These are phyloP conservation scores for Salvelinus sp. DNA, from an alignment of 2,113 vertebrate species.

Conservation along the genomic window DNA sequence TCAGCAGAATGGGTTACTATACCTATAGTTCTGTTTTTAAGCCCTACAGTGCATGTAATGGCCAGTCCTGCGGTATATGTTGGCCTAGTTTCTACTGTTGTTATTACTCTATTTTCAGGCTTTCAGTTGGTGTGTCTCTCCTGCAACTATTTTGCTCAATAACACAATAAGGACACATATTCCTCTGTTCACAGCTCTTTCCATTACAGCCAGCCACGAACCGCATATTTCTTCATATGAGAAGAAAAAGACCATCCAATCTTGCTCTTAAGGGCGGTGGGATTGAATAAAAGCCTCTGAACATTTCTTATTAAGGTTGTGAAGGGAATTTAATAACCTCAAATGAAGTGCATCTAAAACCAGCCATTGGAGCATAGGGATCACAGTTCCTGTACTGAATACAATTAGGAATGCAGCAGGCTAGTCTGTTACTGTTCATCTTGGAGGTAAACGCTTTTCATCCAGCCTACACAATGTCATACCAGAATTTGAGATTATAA, in stretches of 20 bases:
- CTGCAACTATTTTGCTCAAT: no score
- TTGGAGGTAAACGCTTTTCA: constrained; percentile 37
- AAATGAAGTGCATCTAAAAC: constrained; percentile 58
- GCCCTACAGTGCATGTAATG: background rate
- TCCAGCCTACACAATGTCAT: constrained; percentile 37
- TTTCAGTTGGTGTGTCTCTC: no score
- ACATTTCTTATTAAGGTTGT: constrained; percentile 59
- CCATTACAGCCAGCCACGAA: constrained; percentile 4
- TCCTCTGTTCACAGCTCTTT: background rate
- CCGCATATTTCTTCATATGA: constrained; percentile 56
- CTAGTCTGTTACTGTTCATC: constrained; percentile 26
- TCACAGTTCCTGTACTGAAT: constrained; percentile 13
- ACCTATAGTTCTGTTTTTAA: background rate
- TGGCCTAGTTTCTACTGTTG: no score
- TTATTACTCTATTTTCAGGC: no score
- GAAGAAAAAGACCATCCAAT: constrained; percentile 33
- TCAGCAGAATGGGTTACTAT: constrained; percentile 39
- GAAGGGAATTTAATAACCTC: constrained; percentile 59
- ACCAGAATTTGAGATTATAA: background rate
- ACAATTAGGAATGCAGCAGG: background rate
- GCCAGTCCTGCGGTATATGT: no score
- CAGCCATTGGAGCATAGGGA: constrained; percentile 14
- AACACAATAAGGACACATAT: background rate
- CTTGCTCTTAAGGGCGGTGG: constrained; percentile 33
- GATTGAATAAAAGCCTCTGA: constrained; percentile 52